phyloP scores from a whole-genome alignment of 2,113 vertebrate genomes.

The Coptodon bakossiorum region DNA sequence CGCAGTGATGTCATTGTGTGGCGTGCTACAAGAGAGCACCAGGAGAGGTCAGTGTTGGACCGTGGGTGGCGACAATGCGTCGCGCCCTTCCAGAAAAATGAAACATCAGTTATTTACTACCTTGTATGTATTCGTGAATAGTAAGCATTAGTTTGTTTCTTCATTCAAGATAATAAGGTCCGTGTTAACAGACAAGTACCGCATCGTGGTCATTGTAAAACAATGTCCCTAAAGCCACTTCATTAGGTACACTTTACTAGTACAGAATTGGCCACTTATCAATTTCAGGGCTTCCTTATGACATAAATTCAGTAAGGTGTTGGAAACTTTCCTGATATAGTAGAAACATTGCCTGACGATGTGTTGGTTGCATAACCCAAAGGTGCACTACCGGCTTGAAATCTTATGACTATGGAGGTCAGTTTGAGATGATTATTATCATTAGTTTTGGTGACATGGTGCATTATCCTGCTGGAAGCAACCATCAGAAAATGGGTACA shows the following conservation, averaged over 20 bases:
- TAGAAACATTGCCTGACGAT: not conserved
- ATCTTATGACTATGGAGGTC: not conserved
- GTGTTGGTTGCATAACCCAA: not conserved
- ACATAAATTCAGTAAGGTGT: not conserved
- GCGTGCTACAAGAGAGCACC: not conserved
- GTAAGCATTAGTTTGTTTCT: not conserved
- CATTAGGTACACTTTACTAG: not conserved
- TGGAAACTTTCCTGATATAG: not conserved
- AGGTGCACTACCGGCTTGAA: not conserved
- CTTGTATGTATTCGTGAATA: not conserved
- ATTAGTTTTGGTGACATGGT: not conserved
- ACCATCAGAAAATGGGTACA: not conserved
- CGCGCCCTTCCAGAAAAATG: not conserved
- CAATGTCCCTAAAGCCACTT: not conserved
- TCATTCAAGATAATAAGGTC: not conserved
- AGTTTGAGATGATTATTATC: not conserved
- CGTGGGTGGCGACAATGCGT: not conserved
- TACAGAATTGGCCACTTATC: not conserved
- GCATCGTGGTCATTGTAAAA: not conserved
- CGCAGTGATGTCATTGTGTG: conserved; percentile 33
- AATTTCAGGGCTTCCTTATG: not conserved
- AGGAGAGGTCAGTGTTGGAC: not conserved
- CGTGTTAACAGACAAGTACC: not conserved
- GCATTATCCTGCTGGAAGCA: not conserved
- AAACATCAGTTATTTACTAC: not conserved